Conservation (phyloP, 2,888 invertebrate species). For the Monopis laevigella region DNA sequence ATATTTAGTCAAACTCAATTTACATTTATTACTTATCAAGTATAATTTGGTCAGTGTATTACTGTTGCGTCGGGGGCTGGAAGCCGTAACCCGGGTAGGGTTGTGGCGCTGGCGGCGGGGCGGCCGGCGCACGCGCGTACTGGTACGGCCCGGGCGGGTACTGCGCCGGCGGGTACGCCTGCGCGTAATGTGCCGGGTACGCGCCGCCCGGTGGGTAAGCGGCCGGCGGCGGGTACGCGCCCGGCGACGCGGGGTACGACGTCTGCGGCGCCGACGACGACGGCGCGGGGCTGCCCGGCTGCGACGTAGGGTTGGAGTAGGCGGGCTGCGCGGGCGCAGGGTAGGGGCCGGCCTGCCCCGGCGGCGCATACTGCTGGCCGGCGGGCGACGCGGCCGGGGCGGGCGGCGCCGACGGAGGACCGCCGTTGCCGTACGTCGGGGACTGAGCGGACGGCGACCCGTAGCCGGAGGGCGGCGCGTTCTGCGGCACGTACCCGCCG, state of each 20-base stretch:
- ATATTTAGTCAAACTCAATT: too few relatives aligned
- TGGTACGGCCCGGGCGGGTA: conserved; percentile 68
- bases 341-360: conserved; percentile 71
- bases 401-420: conserved; percentile 55
- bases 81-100: conserved; percentile 82
- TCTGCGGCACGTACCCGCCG: conserved; percentile 66
- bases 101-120: conserved; percentile 76
- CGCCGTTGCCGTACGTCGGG: conserved; percentile 65
- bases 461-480: conserved; percentile 65
- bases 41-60: too few relatives aligned
- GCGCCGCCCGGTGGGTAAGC: conserved; percentile 47
- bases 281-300: conserved; percentile 61
- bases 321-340: conserved; percentile 69
- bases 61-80: conserved; percentile 79
- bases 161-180: conserved; percentile 62
- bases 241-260: conserved; percentile 64
- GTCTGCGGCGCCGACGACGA: conserved; percentile 59
- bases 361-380: conserved; percentile 70
- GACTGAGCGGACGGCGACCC: conserved; percentile 73
- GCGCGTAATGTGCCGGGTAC: conserved; percentile 64
- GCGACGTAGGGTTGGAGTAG: conserved; percentile 64
- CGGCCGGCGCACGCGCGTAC: conserved; percentile 68
- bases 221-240: conserved; percentile 50
- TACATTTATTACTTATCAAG: too few relatives aligned
- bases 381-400: conserved; percentile 57